These are phyloP conservation scores for Argyresthia albistria DNA, from an alignment of 2,888 invertebrate species.

Conservation along the genomic window DNA sequence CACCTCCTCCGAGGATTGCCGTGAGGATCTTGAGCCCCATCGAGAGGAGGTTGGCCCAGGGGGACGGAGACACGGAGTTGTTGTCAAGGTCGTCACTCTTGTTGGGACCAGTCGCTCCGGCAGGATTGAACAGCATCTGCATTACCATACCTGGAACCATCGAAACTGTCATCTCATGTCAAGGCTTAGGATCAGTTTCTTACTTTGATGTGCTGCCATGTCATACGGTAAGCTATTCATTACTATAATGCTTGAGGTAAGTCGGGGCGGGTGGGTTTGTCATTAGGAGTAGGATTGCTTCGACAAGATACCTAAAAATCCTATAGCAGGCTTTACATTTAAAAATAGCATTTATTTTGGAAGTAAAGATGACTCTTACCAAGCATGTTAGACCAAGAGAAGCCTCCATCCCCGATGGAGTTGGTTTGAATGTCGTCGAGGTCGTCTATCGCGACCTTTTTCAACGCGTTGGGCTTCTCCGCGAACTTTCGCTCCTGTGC, in stretches of 20 bases:
- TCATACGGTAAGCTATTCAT: no score
- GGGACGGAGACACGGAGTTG: conserved; percentile 79
- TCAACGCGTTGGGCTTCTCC: conserved; percentile 90
- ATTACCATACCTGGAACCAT: conserved; percentile 77
- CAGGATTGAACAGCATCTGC: conserved; percentile 88
- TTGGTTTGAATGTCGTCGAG: conserved; percentile 87
- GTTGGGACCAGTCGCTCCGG: conserved; percentile 77
- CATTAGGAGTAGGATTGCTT: no score
- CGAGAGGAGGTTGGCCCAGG: conserved; percentile 90
- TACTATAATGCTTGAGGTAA: no score
- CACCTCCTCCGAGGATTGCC: conserved; percentile 85
- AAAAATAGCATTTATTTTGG: no score
- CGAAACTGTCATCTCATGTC: background rate
- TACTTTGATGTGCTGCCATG: background rate
- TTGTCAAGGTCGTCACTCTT: conserved; percentile 86
- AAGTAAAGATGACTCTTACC: conserved; percentile 40
- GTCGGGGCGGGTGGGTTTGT: no score
- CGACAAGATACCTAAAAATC: no score
- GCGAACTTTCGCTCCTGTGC: conserved; percentile 84
- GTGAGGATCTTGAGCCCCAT: conserved; percentile 90
- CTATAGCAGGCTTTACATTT: no score
- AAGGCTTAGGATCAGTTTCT: background rate
- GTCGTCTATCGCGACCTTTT: conserved; percentile 88
- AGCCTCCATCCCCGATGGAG: conserved; percentile 83
- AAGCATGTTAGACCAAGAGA: conserved; percentile 91